These are phyloP conservation scores for Larimichthys polyactis DNA, from an alignment of 2,113 vertebrate genomes.

Conservation along the genomic window DNA sequence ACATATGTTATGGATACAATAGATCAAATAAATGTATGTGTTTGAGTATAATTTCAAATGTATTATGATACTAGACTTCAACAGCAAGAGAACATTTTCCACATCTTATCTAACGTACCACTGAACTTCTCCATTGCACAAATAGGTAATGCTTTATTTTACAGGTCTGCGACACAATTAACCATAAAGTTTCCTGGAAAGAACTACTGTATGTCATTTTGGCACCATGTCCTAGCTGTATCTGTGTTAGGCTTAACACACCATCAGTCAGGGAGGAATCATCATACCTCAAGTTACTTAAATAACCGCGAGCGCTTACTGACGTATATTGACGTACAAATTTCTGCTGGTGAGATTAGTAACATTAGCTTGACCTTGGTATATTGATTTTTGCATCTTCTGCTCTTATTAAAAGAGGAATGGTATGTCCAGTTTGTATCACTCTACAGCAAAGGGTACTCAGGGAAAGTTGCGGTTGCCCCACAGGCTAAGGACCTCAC, in stretches of 20 bases:
- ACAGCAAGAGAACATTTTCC: neutral
- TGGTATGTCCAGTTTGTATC: constrained; percentile 50
- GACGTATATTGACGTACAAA: constrained; percentile 72
- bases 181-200: neutral
- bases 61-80: neutral
- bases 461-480: constrained; percentile 25
- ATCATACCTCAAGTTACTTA: constrained; percentile 18
- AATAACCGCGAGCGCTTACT: constrained; percentile 53
- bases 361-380: constrained; percentile 78
- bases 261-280: constrained; percentile 25
- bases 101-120: neutral
- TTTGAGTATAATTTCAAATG: constrained; percentile 6
- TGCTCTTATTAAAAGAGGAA: constrained; percentile 66
- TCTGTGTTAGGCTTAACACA: neutral
- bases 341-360: constrained; percentile 70
- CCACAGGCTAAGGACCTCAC: neutral
- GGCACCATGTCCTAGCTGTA: neutral
- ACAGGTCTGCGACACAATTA: neutral
- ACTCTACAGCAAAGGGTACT: constrained; percentile 34
- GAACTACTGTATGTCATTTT: neutral
- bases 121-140: neutral
- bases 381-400: constrained; percentile 73
- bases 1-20: neutral
- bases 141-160: neutral
- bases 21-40: neutral